phyloP scores from a whole-genome alignment of 2,888 invertebrate species.

The Scelioninae gen. 1 region DNA sequence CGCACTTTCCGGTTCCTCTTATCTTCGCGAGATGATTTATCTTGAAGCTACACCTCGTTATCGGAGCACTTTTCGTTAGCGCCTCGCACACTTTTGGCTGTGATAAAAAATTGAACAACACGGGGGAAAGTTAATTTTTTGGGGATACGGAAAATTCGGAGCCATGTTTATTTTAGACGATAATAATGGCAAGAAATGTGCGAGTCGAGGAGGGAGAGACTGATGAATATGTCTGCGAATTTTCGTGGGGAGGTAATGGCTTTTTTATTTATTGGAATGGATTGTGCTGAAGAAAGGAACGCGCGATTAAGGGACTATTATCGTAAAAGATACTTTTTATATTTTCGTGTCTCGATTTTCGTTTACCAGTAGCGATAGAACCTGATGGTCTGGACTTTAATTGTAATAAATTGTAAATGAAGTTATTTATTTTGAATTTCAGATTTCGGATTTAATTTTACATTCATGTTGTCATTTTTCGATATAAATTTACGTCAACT shows the following conservation, averaged over 20 bases:
- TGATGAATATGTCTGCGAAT: constrained; percentile 56
- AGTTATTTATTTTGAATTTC: background rate
- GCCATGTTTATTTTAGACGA: constrained; percentile 52
- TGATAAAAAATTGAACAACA: constrained; percentile 50
- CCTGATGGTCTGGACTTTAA: background rate
- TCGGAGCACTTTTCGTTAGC: constrained; percentile 51
- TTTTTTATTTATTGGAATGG: constrained; percentile 49
- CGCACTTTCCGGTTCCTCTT: constrained; percentile 38
- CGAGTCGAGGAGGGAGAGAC: background rate
- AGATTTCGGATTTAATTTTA: background rate
- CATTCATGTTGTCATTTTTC: too few relatives aligned
- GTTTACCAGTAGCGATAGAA: background rate
- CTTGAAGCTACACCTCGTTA: constrained; percentile 57
- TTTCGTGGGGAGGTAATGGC: constrained; percentile 43
- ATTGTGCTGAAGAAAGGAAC: background rate
- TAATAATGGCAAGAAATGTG: constrained; percentile 38
- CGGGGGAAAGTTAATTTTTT: constrained; percentile 25
- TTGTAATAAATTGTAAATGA: background rate
- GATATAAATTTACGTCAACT: too few relatives aligned
- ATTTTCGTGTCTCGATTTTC: background rate
- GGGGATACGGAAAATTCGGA: constrained; percentile 28
- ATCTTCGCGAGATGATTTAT: constrained; percentile 58
- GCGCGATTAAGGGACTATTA: constrained; percentile 24
- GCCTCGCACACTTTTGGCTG: constrained; percentile 33
- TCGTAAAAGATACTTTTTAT: constrained; percentile 1